Base-by-base conservation (phyloP, 2,113 vertebrate species). In the Percopsis transmontana region DNA sequence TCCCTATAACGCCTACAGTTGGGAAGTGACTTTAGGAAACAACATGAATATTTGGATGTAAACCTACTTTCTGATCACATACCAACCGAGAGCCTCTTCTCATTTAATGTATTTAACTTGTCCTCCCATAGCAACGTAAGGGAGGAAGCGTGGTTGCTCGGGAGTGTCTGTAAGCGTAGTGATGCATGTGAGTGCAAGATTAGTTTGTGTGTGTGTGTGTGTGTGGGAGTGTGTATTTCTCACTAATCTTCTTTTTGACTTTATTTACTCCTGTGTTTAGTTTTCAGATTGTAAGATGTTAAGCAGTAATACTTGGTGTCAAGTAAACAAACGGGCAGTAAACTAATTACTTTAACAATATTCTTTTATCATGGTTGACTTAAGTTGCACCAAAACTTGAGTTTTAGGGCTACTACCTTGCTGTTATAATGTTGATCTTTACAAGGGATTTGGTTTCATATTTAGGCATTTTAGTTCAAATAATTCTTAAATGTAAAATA, bases 271-370 rank as follows among this genome's bases (percentile, higher is more conserved):
- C 23, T 56, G 24, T 87, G 70, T 87, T 85, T 84, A 72, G 74
- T 61, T 66, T 79, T 78, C 60, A 74, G 74, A 79, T 88, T 80
- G 77, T 77, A 72, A 61, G 24, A 62, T 76, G 82, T 87, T 72
- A 62, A 47, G 62, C 66, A 76, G 84, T 76, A 87, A 88, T 90
- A 88, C 76, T 68, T n/a, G 42, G 72, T 69, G 66, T 79, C 80
- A 79, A 89, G 85, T 86, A 81, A 85, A 82, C 71, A 60, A 23
- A 57, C 71, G 74, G 70, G 78, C 82, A 62, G 68, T 74, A 72
- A 74, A 82, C 62, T 85, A 66, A 84, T 85, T 76, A 90, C 66
- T 18, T 85, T 81, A 85, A 81, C 69, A 41, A 70, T 66, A 70
- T 15, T 53, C 55, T 70, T 71, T 68, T 51, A 64, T 9, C 5